These are phyloP conservation scores for Gari tellinella DNA, from an alignment of 2,888 invertebrate species.

Conservation along the genomic window DNA sequence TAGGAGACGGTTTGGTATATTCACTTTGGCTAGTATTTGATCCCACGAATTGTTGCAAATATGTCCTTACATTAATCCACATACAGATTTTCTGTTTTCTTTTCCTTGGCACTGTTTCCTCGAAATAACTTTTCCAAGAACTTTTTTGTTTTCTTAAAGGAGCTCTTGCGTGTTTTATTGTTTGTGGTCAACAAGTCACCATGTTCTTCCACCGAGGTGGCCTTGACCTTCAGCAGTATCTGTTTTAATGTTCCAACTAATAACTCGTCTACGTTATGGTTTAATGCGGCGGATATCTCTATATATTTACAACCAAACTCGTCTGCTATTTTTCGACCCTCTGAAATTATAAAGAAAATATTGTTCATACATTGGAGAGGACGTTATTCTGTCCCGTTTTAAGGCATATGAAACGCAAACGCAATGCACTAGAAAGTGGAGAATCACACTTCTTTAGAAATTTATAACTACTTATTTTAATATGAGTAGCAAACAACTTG, in stretches of 20 bases:
- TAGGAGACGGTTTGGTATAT: too few relatives aligned
- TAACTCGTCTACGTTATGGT: conserved; percentile 98
- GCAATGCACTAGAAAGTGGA: too few relatives aligned
- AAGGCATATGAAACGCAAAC: too few relatives aligned
- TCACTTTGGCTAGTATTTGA: too few relatives aligned
- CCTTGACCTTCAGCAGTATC: too few relatives aligned
- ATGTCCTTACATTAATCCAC: conserved; percentile 40
- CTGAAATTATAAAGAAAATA: conserved; percentile 52
- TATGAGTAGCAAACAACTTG: too few relatives aligned
- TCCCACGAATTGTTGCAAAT: too few relatives aligned
- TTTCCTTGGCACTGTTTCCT: conserved; percentile 36
- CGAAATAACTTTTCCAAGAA: conserved; percentile 41
- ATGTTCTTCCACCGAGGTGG: too few relatives aligned
- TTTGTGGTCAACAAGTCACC: not conserved
- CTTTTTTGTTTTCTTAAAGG: conserved; percentile 36
- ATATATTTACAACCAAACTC: conserved; percentile 93
- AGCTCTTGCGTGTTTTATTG: conserved; percentile 35
- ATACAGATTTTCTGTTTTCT: conserved; percentile 47
- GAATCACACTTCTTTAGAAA: too few relatives aligned
- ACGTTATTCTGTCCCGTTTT: too few relatives aligned
- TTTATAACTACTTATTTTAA: too few relatives aligned
- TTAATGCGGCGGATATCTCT: conserved; percentile 97
- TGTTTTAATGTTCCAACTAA: conserved; percentile 89
- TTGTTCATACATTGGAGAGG: too few relatives aligned
- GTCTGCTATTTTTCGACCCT: conserved; percentile 65